Conservation (phyloP, 1,140 invertebrate genomes). For the Habropoda laboriosa region DNA sequence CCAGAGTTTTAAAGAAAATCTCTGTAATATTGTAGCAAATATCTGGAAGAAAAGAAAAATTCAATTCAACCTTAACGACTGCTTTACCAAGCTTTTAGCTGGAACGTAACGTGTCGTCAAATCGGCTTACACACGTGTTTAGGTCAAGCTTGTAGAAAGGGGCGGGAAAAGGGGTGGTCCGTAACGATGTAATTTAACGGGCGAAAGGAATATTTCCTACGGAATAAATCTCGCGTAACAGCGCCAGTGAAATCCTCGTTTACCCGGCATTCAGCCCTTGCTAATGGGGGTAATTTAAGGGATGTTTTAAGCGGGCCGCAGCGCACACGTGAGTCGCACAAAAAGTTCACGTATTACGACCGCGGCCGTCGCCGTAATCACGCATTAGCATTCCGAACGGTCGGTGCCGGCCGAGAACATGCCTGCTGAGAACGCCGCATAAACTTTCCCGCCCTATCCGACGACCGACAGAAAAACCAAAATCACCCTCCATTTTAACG, state of each 20-base stretch:
- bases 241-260: conserved; percentile 77
- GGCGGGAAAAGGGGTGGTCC: conserved; percentile 31
- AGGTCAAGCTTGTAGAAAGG: conserved; percentile 1
- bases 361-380: conserved; percentile 71
- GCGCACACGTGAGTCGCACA: conserved; percentile 76
- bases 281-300: conserved; percentile 81
- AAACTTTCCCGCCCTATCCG: conserved; percentile 44
- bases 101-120: conserved; percentile 11
- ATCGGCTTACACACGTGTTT: conserved; percentile 54
- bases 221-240: conserved; percentile 80
- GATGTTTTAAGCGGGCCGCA: conserved; percentile 78
- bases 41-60: too few relatives aligned
- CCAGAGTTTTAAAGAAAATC: too few relatives aligned
- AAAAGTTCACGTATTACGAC: conserved; percentile 77
- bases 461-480: conserved; percentile 37
- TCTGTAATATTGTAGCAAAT: too few relatives aligned
- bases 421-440: conserved; percentile 48
- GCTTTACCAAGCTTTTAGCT: not conserved
- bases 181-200: conserved; percentile 73
- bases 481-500: not conserved
- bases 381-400: conserved; percentile 79
- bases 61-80: not conserved
- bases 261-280: conserved; percentile 76
- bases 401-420: conserved; percentile 41
- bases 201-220: conserved; percentile 79